Evolutionary conservation across 2,113 vertebrate genomes (phyloP).

Genomic region (Menidia beryllina): DNA sequence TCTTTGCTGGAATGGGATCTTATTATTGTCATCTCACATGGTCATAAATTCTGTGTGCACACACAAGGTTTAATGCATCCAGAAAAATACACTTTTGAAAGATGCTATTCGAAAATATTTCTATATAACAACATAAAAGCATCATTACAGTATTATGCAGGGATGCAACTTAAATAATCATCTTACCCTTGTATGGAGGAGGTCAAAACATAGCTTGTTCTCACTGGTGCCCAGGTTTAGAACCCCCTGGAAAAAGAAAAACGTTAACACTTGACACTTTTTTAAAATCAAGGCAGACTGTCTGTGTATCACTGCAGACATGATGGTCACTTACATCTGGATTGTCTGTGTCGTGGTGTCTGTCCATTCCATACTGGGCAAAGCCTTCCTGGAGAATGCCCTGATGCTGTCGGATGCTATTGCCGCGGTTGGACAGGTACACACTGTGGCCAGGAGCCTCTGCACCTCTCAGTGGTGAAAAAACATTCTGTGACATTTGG

Average conservation of each 20-base stretch:
- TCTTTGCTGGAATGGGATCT: background rate
- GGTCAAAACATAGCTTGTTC: constrained; percentile 92
- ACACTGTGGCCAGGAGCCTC: constrained; percentile 52
- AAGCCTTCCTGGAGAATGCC: constrained; percentile 83
- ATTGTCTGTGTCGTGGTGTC: constrained; percentile 85
- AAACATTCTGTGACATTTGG: constrained; percentile 19
- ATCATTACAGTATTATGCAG: background rate
- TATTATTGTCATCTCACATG: background rate
- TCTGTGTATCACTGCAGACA: background rate
- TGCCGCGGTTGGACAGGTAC: constrained; percentile 88
- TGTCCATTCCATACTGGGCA: constrained; percentile 82
- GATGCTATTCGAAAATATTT: no score
- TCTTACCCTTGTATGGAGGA: constrained; percentile 89
- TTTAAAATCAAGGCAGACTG: background rate
- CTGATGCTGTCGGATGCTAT: constrained; percentile 73
- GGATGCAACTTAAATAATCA: background rate
- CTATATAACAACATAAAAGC: no score
- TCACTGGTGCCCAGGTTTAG: constrained; percentile 92
- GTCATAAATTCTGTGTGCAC: no score
- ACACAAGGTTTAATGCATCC: background rate
- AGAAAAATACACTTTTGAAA: no score
- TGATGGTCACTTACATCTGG: constrained; percentile 82
- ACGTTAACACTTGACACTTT: background rate
- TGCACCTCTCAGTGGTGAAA: constrained; percentile 8
- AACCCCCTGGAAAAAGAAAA: constrained; percentile 83